Base-by-base conservation (phyloP, 2,797 vertebrate genomes). In the Megalops cyprinoides region DNA sequence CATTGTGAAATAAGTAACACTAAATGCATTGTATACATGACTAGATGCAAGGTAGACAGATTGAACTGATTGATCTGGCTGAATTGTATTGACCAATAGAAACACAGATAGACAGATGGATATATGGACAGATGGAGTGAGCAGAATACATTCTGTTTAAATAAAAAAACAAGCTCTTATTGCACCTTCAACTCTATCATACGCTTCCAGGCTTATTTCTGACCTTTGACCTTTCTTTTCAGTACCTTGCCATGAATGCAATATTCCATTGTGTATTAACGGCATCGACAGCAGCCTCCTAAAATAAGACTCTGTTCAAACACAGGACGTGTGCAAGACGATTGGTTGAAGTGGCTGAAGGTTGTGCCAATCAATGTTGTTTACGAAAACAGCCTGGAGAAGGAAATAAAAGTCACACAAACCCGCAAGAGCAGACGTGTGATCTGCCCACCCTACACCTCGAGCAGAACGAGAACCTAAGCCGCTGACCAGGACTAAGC, bases 151-250 rank as follows among this genome's bases (percentile, higher is more conserved):
- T 14, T 37, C 60, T 4, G 14, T 65, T 65, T 65, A 65, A 8
- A 65, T 34, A 65, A 37, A 85, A 86, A 86, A 58, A 69, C 74
- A 81, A 86, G 81, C 82, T 74, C 86, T 87, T 79, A 81, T 85
- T 75, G 83, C 81, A 60, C 85, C 81, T 79, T 78, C 6, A 23
- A 84, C 74, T 75, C 84, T 84, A 85, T 88, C 86, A n/a, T 71
- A 9, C 71, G 39, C 42, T 79, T 79, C 85, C 9, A 82, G 75
- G 78, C 81, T 79, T 81, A 82, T 85, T 85, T 53, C 5, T 87
- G 90, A 91, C 90, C 90, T 92, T 92, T 90, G 91, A 82, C 51
- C n/a, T n/a, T n/a, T n/a, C n/a, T n/a, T n/a, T n/a, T n/a, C n/a
- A n/a, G n/a, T n/a, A n/a, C n/a, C 23, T 83, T 78, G 85, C 80